Evolutionary conservation across 2,888 invertebrate genomes (phyloP).

Genomic region (Phortica okadai): DNA sequence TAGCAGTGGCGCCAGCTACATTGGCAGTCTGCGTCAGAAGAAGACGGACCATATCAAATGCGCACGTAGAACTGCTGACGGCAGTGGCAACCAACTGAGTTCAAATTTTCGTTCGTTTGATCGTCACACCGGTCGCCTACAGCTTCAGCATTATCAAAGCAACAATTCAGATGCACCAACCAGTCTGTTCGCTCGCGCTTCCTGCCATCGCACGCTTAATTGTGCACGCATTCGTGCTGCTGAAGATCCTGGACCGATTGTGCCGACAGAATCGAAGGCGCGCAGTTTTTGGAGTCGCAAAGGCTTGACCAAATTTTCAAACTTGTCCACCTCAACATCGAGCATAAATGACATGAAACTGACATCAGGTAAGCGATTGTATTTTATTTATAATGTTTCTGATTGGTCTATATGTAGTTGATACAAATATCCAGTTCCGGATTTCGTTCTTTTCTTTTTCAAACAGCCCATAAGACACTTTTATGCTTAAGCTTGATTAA

Average conservation of each 20-base stretch:
- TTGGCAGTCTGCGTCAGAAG: conserved; percentile 81
- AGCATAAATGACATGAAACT: conserved; percentile 83
- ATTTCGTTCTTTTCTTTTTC: no score
- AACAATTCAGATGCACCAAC: conserved; percentile 38
- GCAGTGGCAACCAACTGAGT: conserved; percentile 41
- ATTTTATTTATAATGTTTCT: neutral
- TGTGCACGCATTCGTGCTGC: conserved; percentile 77
- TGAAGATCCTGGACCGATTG: conserved; percentile 75
- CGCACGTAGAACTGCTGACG: conserved; percentile 38
- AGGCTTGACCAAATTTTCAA: conserved; percentile 87
- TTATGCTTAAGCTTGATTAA: no score
- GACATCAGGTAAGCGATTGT: conserved; percentile 79
- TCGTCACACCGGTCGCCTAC: conserved; percentile 51
- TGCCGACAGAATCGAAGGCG: conserved; percentile 73
- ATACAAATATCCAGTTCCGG: no score
- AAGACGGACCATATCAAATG: conserved; percentile 73
- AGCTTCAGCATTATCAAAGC: conserved; percentile 33
- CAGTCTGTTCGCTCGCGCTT: conserved; percentile 72
- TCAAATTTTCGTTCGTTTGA: conserved; percentile 74
- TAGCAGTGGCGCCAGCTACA: conserved; percentile 89
- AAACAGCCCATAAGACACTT: no score
- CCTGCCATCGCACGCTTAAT: conserved; percentile 76
- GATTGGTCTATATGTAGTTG: no score
- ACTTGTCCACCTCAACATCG: conserved; percentile 84
- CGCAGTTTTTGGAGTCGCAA: conserved; percentile 84